Conservation (phyloP, 2,113 vertebrate genomes). For the Mus pahari region DNA sequence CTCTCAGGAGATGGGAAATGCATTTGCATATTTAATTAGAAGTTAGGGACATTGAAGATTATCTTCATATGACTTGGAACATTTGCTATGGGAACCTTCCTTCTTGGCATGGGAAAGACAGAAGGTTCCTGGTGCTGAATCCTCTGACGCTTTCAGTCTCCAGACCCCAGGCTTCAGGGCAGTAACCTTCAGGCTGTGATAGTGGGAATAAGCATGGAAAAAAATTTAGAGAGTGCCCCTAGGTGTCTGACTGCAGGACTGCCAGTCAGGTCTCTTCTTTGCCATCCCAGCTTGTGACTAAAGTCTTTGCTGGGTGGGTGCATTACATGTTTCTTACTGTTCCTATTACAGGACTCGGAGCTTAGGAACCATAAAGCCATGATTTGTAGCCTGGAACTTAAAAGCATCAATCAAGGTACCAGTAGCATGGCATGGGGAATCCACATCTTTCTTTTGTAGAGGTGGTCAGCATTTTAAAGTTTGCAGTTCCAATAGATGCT, state of each 20-base stretch:
- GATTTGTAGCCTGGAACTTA: background rate
- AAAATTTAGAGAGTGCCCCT: background rate
- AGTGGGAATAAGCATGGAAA: fast-evolving
- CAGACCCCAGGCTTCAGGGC: background rate
- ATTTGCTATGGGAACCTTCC: background rate
- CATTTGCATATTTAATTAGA: background rate
- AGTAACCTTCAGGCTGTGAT: background rate
- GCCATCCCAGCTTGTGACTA: background rate
- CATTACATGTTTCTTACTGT: background rate
- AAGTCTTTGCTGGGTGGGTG: background rate
- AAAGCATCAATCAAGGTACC: background rate
- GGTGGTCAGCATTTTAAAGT: background rate
- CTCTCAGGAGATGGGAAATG: background rate
- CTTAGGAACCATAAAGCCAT: background rate
- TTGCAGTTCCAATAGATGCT: background rate
- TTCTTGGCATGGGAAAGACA: background rate
- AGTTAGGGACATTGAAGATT: background rate
- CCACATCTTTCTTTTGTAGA: background rate
- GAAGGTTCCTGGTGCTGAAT: background rate
- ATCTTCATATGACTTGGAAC: background rate
- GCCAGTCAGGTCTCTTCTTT: background rate
- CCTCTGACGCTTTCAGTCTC: no score
- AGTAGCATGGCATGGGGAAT: fast-evolving
- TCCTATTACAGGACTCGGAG: background rate
- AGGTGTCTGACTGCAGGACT: background rate